These are phyloP conservation scores for Rhinophrynus dorsalis DNA, from an alignment of 2,797 vertebrate genomes.

Conservation along the genomic window DNA sequence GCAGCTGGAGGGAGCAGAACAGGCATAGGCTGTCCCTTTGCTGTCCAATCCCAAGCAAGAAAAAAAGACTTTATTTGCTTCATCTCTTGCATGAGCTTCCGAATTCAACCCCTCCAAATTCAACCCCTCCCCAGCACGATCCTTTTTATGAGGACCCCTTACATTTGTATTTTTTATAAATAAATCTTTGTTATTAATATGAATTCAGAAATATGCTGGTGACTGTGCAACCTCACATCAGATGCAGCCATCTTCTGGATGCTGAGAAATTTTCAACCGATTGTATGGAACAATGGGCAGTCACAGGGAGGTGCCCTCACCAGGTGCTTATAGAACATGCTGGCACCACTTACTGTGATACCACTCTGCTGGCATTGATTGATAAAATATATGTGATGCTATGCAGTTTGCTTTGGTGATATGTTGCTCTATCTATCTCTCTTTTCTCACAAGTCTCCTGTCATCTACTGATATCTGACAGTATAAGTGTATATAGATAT, in stretches of 20 bases:
- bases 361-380: conserved; percentile 23
- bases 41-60: conserved; percentile 67
- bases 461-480: conserved; percentile 23
- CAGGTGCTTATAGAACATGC: conserved; percentile 53
- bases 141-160: conserved; percentile 87
- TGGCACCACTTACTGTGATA: conserved; percentile 22
- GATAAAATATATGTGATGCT: conserved; percentile 9
- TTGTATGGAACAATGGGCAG: conserved; percentile 24
- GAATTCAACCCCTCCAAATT: conserved; percentile 66
- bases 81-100: conserved; percentile 95
- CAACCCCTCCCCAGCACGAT: conserved; percentile 81
- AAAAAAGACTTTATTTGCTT: conserved; percentile 75
- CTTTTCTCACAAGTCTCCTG: not conserved
- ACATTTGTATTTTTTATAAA: conserved; percentile 99
- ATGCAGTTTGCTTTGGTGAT: conserved; percentile 33
- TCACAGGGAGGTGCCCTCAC: conserved; percentile 48
- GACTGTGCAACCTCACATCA: conserved; percentile 83
- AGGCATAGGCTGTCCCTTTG: conserved; percentile 60
- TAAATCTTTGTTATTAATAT: conserved; percentile 96
- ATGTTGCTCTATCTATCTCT: conserved; percentile 30
- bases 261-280: conserved; percentile 15
- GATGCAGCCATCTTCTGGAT: conserved; percentile 49
- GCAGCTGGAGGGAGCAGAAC: conserved; percentile 49
- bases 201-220: conserved; percentile 77
- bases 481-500: conserved; percentile 20